phyloP scores from a whole-genome alignment of 2,888 invertebrate species.

The Teleogryllus oceanicus region DNA sequence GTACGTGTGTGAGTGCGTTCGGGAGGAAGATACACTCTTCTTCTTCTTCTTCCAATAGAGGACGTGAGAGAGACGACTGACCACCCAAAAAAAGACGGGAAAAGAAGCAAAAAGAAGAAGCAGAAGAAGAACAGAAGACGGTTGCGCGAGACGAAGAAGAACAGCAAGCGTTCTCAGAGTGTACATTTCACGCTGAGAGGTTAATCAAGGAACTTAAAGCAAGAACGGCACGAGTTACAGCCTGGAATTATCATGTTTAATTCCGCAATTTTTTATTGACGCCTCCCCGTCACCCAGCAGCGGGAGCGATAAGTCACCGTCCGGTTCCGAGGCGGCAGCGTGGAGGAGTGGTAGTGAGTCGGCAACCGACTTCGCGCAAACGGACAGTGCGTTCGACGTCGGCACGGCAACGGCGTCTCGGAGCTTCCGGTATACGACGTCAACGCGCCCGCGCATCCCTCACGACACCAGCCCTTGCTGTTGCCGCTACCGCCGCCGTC shows the following conservation, averaged over 20 bases:
- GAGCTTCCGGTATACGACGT: too few relatives aligned
- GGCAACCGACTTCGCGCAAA: too few relatives aligned
- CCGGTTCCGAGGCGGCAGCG: too few relatives aligned
- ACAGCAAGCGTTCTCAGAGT: conserved; percentile 22
- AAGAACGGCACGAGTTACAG: background rate
- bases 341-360: too few relatives aligned
- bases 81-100: background rate
- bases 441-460: too few relatives aligned
- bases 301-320: background rate
- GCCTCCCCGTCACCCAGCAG: background rate
- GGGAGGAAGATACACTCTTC: conserved; percentile 6
- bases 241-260: conserved; percentile 18
- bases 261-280: conserved; percentile 18
- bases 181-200: conserved; percentile 29
- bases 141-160: background rate
- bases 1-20: background rate
- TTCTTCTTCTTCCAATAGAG: background rate
- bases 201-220: conserved; percentile 25
- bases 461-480: too few relatives aligned
- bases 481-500: too few relatives aligned
- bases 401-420: too few relatives aligned
- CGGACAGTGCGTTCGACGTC: too few relatives aligned
- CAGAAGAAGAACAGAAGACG: background rate
- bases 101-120: background rate
- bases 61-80: background rate